Conservation (phyloP, 2,888 invertebrate genomes). For the Hemicrepidius hirtus region DNA sequence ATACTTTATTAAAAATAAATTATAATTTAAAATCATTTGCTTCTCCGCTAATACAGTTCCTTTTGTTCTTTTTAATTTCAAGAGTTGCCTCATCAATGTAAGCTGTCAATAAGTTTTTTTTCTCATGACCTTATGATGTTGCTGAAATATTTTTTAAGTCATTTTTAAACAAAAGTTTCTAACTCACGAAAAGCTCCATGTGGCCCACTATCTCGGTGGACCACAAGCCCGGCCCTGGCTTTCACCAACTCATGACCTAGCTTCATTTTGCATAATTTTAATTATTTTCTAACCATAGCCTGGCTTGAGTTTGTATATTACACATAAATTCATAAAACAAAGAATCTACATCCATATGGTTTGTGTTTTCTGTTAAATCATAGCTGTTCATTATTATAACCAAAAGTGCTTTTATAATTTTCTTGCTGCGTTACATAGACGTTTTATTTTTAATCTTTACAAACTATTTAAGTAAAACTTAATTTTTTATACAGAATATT, state of each 20-base stretch:
- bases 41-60: slow-evolving; percentile 66
- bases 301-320: not conserved
- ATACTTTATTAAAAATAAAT: slow-evolving; percentile 90
- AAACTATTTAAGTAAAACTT: not conserved
- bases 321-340: not conserved
- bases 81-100: slow-evolving; percentile 77
- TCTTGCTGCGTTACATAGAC: no score
- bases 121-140: no score
- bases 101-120: no score
- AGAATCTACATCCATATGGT: no score
- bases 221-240: no score
- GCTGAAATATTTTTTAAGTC: slow-evolving; percentile 75
- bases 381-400: no score
- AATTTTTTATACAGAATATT: slow-evolving; percentile 43
- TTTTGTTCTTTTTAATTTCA: slow-evolving; percentile 75
- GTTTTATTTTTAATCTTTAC: no score
- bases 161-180: slow-evolving; percentile 67
- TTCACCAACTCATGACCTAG: no score
- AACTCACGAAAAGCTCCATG: not conserved
- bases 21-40: slow-evolving; percentile 75
- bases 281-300: not conserved
- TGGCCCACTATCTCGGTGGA: no score
- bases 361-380: no score
- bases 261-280: not conserved
- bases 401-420: no score